Evolutionary conservation across 2,797 vertebrate genomes (phyloP), one percentile per base, ranked within the genome.

Genomic region (Florisuga fusca): DNA sequence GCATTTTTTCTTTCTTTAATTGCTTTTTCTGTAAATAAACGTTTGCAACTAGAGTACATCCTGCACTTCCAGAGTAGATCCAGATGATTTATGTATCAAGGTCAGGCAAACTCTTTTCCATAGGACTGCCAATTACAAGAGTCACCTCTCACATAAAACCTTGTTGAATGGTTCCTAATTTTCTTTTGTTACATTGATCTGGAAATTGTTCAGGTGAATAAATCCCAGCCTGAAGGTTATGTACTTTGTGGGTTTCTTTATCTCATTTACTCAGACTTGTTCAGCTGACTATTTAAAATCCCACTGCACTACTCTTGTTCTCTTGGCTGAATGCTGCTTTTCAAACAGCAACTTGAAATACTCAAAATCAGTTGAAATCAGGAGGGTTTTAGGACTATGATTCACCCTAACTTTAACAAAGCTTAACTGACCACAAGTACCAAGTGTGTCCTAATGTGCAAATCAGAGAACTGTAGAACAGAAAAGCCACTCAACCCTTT

Each of bases 261-360:
- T 7, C 50, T 71, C 1, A 0, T n/a, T 72, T 38, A 6, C 22
- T 46, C 1, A 1, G 15, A 12, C 46, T 6, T 10, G 5, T 58
- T 76, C 26, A 73, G 15, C 15, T 43, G 23, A 5, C 31, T 41
- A 69, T 2, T 48, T 26, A 34, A 84, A 75, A 48, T 5, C 17
- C 23, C 31, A 9, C 54, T 21, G 22, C 1, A 15, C 34, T 41
- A 33, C 17, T 9, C 43, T 61, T 16, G 12, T 8, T 81, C 33
- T 34, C 45, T 17, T 34, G 15, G 15, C 62, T 7, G 20, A 75
- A 43, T 8, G 10, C 2, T 84, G 29, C 22, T 77, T 80, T 55
- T 51, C 71, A 62, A 78, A 81, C 2, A 61, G 45, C 22, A 53
- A 33, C 58, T 8, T 34, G 27, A 78, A 75, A 64, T 23, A 41